A percentile compares a stretch with the other conserved stretches of the same genome.
Evolutionary conservation across 53 echinoderm and acorn worm species (phyloP).

Genomic region (Patiria pectinifera): DNA sequence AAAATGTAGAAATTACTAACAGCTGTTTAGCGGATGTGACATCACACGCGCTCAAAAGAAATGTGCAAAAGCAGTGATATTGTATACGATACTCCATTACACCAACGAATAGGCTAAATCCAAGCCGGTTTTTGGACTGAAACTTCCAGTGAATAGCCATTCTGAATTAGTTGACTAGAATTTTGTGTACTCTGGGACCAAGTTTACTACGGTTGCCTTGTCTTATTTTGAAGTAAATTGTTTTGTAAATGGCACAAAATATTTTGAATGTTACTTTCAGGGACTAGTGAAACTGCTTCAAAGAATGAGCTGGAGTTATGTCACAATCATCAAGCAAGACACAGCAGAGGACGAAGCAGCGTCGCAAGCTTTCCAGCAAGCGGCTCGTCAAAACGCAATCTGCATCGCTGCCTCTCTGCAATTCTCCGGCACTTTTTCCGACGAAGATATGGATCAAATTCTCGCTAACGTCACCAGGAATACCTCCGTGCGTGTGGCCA

Average conservation of each 20-base stretch:
- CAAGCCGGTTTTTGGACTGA: no score
- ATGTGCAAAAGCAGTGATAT: no score
- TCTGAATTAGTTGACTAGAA: no score
- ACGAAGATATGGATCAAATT: conserved; percentile 23
- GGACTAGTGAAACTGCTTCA: conserved; percentile 61
- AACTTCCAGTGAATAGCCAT: no score
- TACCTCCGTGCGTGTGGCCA: conserved; percentile 32
- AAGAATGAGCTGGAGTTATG: conserved; percentile 67
- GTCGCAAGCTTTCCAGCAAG: conserved; percentile 54
- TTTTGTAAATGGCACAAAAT: neutral
- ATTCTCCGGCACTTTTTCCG: neutral
- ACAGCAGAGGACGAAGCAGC: conserved; percentile 62
- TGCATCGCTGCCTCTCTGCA: conserved; percentile 48
- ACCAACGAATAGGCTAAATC: no score
- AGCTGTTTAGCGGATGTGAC: no score
- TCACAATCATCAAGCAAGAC: conserved; percentile 58
- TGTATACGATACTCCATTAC: no score
- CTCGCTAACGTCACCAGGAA: conserved; percentile 34
- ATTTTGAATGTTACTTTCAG: neutral
- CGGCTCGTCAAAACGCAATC: conserved; percentile 66
- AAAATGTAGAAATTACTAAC: no score
- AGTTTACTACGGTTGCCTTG: neutral
- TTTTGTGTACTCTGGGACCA: no score
- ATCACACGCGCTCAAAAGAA: no score
- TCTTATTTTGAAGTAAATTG: neutral